Evolutionary conservation across 1,140 invertebrate species (phyloP).

Genomic region (Anagrus nilaparvatae): DNA sequence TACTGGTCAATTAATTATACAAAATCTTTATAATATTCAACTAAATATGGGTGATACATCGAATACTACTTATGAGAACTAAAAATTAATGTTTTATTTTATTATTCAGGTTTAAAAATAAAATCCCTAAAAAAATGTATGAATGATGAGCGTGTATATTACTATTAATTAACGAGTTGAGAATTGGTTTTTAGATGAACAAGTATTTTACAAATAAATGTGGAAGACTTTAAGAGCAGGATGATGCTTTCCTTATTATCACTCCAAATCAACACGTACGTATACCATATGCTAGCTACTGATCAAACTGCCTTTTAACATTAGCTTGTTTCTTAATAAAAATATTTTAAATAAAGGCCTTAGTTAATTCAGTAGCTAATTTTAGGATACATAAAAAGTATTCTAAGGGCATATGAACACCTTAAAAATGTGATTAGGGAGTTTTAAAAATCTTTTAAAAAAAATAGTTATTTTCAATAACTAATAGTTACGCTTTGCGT

Average conservation of each 20-base stretch:
- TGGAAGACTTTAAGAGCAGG: conserved; percentile 39
- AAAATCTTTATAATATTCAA: too few species aligned
- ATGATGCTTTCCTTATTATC: conserved; percentile 36
- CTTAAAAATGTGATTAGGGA: conserved; percentile 27
- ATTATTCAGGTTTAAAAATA: conserved; percentile 25
- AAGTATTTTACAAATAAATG: conserved; percentile 39
- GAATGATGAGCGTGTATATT: conserved; percentile 41
- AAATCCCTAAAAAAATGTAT: conserved; percentile 27
- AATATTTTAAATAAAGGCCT: conserved; percentile 19
- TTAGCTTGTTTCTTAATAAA: conserved; percentile 10
- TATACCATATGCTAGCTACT: conserved; percentile 37
- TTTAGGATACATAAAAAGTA: conserved; percentile 29
- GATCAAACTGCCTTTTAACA: conserved; percentile 24
- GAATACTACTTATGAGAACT: neutral
- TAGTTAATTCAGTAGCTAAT: conserved; percentile 36
- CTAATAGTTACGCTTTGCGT: conserved; percentile 41
- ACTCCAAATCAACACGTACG: conserved; percentile 35
- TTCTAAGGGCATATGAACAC: conserved; percentile 31
- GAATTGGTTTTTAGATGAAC: conserved; percentile 47
- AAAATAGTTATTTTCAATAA: conserved; percentile 15
- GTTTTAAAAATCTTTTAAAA: conserved; percentile 22
- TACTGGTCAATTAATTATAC: too few species aligned
- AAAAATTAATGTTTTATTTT: conserved; percentile 11
- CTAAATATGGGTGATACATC: too few species aligned
- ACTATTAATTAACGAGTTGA: conserved; percentile 48